Percentiles rank a stretch among this genome's conserved stretches.
phyloP scores from a whole-genome alignment of 2,888 invertebrate genomes.

The Rhopalosiphum nymphaeae region DNA sequence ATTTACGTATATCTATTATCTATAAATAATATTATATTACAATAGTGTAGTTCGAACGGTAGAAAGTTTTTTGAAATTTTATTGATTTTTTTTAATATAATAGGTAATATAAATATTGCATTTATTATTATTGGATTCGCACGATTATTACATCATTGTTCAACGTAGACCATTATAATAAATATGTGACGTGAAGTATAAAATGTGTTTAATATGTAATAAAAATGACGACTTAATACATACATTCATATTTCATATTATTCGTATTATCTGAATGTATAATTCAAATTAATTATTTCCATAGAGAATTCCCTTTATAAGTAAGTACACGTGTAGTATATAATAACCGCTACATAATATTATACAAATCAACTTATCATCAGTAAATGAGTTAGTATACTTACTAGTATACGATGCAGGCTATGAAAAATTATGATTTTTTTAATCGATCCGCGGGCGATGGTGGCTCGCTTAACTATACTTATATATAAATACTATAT shows the following conservation, averaged over 20 bases:
- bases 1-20: background rate
- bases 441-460: slow-evolving; percentile 26
- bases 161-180: background rate
- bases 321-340: background rate
- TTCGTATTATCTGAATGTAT: background rate
- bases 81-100: no score
- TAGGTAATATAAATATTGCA: background rate
- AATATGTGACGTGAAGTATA: background rate
- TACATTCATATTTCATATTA: no score
- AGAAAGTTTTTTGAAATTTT: no score
- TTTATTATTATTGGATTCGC: background rate
- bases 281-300: background rate
- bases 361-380: slow-evolving; percentile 4
- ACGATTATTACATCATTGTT: background rate
- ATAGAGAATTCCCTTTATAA: background rate
- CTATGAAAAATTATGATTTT: slow-evolving; percentile 35
- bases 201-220: background rate
- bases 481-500: background rate
- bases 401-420: background rate
- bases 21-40: background rate
- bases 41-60: background rate
- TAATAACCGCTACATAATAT: background rate
- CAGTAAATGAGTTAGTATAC: slow-evolving; percentile 2
- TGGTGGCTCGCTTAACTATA: background rate
- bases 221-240: background rate